Evolutionary conservation across 2,113 vertebrate genomes (phyloP), one percentile per base, ranked within the genome.

Genomic region (Pimephales promelas): DNA sequence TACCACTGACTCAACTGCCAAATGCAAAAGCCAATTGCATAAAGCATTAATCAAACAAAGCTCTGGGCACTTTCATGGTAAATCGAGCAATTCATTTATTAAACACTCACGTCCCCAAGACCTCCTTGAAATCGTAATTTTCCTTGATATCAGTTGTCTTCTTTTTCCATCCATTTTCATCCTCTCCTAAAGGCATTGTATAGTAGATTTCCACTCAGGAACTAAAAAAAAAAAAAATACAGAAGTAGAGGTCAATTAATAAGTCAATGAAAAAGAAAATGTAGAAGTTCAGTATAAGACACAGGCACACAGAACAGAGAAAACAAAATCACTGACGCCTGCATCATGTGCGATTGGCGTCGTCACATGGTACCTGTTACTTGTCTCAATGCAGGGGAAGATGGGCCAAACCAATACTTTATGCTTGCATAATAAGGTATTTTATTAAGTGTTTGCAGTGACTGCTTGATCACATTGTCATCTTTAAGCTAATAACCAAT

Each of bases 61-160:
- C 36, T 59, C 5, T 59, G 20, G 1, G 7, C 36, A 10, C n/a
- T 61, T 78, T 61, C 6, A 26, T 45, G 8, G 61, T 31, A 22
- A 80, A 28, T 28, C 7, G 26, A 62, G 28, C 22, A 36, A 83
- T 61, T 54, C 1, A 75, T 70, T 84, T 2, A 49, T 34, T 2
- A 79, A 87, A 86, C 54, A 95, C 94, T 95, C 88, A 95, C 94
- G 94, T 95, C 86, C 94, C 94, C 82, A 95, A 90, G 78, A 95
- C 93, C 88, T 94, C 94, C 90, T 95, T 95, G 91, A 95, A 95
- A 89, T 95, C 94, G 81, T 95, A 95, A 84, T 93, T 90, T 76
- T 94, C 94, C 91, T 94, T 95, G 90, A 95, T 94, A 86, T 95
- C 94, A 56, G 91, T 92, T 40, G 93, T 95, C 91, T 95, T 95